Evolutionary conservation across 2,797 vertebrate species (phyloP), one percentile per base, ranked within the genome.

Genomic region (Ara ararauna): DNA sequence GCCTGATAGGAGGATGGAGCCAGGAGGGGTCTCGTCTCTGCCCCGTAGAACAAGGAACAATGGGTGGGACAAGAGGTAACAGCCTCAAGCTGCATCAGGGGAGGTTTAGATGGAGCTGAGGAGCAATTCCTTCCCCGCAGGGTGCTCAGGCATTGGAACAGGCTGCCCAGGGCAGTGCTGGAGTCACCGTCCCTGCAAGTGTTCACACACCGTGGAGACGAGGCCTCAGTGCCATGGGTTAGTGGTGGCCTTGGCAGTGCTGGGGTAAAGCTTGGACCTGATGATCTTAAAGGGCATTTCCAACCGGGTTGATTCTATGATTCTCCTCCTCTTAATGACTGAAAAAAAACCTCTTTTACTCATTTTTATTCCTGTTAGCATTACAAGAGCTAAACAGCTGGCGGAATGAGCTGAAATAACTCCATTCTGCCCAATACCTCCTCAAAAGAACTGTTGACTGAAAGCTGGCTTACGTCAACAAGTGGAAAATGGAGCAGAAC

Each of bases 401-500:
- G 16, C 18, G 23, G 32, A 89, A 60, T 5, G 56, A 95, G 45
- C 61, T 89, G 64, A 76, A 96, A 30, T 36, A 66, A 87, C 7
- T 92, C 70, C 51, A 54, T 44, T 80, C 61, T 89, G 50, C 50
- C 44, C 18, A 22, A 56, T 58, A 47, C 22, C 60, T 85, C 89
- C 65, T 22, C 44, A n/a, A 34, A 85, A 94, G 47, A 71, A 22
- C 54, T 71, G 77, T 16, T 82, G 81, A 90, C 65, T 75, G 65
- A 87, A 90, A 77, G 71, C 65, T 92, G 90, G 9, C 65, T 90
- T 77, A 64, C 44, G 70, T 85, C 86, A 90, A 34, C 54, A 85
- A 85, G 61, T 48, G 67, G 53, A 89, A 89, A 93, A 93, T 45
- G 36, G 53, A 87, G 54, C 66, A 90, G 47, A 82, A 50, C 56